Evolutionary conservation across 2,113 vertebrate genomes (phyloP).

Genomic region (Aspiorhynchus laticeps): DNA sequence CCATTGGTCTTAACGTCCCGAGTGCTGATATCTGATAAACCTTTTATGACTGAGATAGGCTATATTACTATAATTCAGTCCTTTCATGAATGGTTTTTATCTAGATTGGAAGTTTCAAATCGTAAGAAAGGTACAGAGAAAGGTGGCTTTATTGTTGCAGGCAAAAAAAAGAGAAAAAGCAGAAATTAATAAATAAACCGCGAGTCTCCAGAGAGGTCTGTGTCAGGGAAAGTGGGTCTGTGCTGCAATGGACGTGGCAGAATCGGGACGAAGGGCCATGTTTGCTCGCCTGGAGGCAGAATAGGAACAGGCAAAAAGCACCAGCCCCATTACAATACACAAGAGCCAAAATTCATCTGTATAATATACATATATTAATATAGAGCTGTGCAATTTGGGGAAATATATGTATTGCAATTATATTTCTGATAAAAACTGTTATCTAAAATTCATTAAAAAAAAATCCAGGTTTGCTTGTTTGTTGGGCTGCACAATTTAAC

Average conservation of each 20-base stretch:
- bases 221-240: constrained; percentile 68
- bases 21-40: constrained; percentile 8
- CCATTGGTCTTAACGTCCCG: not conserved
- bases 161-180: not conserved
- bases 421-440: not conserved
- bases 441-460: not conserved
- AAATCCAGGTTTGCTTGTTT: not conserved
- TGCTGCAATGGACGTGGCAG: constrained; percentile 58
- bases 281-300: constrained; percentile 57
- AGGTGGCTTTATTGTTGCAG: not conserved
- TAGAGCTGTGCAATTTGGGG: not conserved
- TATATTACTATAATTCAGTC: constrained; percentile 45
- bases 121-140: not conserved
- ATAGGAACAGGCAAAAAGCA: constrained; percentile 48
- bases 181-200: constrained; percentile 43
- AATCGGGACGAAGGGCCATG: constrained; percentile 64
- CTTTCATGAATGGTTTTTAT: not conserved
- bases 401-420: not conserved
- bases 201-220: constrained; percentile 55
- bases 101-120: not conserved
- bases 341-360: constrained; percentile 40
- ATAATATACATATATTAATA: constrained; percentile 26
- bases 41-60: constrained; percentile 41
- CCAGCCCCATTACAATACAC: constrained; percentile 36
- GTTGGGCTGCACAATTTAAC: not conserved